Base-by-base conservation (phyloP, 2,797 vertebrate species). In the Scolopax bukidnonensis region DNA sequence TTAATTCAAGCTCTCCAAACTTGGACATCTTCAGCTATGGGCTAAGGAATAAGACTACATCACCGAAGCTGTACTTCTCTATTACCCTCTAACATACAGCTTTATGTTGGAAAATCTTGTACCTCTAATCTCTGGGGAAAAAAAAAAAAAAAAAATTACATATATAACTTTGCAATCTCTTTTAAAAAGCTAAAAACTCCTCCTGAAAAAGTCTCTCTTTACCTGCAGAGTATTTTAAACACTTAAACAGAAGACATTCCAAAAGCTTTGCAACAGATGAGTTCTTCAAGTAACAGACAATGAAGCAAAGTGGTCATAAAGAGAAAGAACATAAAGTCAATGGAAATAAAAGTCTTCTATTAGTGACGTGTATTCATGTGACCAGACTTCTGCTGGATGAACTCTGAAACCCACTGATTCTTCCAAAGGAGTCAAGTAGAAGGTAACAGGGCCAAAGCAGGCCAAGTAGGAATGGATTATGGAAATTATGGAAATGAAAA, bases 91-190 rank as follows among this genome's bases (percentile, higher is more conserved):
- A 92, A 71, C 12, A 71, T 6, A 51, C 5, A 87, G 28, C 4
- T 73, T 76, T 75, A 51, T 0, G 1, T 6, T 76, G 41, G 36
- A 64, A 68, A 85, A 80, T 60, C 23, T 43, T 60, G 14, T 19
- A 65, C 13, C 21, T 82, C 32, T 56, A 45, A 71, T 19, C 9
- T 50, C 65, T 18, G 60, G 40, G 53, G 30, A 32, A 77, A 73
- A 53, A 50, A 47, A 47, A 12, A 14, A 4, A 10, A 0, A 36
- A 36, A 36, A 36, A 10, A 0, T 9, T 4, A 51, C 11, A 16
- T 2, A 45, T 21, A 4, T 17, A 70, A 51, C 20, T 75, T 24
- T 23, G 7, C 25, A 68, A 68, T 33, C 38, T 71, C 61, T 71
- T 12, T 32, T 77, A 77, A 61, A 59, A 90, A 68, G 33, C 3